Evolutionary conservation across 2,797 vertebrate genomes (phyloP).

Genomic region (Tauraco hartlaubi): DNA sequence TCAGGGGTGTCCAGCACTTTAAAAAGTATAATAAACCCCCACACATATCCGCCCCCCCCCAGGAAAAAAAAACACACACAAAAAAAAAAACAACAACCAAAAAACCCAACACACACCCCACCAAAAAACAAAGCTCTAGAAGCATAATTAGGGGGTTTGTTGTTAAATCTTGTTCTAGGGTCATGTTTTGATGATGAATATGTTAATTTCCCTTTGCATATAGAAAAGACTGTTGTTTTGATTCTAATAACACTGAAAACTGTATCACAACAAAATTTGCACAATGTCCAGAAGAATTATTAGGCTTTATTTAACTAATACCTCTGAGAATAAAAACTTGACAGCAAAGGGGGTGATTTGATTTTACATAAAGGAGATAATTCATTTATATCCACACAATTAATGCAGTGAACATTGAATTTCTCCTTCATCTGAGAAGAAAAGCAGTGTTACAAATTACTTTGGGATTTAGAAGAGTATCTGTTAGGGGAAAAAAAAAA

Average conservation of each 20-base stretch:
- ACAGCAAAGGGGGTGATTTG: background rate
- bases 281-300: background rate
- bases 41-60: too few species aligned
- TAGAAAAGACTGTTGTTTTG: background rate
- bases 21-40: background rate
- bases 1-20: background rate
- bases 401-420: background rate
- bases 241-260: background rate
- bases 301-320: background rate
- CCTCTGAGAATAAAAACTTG: background rate
- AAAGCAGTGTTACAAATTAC: background rate
- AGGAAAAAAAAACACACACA: background rate
- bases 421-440: constrained; percentile 26
- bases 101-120: background rate
- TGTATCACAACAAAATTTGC: background rate
- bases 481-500: background rate
- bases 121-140: background rate
- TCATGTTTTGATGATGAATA: background rate
- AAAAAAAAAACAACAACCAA: background rate
- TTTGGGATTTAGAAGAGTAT: constrained; percentile 26
- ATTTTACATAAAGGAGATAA: background rate
- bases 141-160: background rate
- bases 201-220: constrained; percentile 38
- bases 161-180: background rate
- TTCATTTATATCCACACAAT: constrained; percentile 3